Evolutionary conservation across 2,888 invertebrate species (phyloP).

Genomic region (Troides aeacus): DNA sequence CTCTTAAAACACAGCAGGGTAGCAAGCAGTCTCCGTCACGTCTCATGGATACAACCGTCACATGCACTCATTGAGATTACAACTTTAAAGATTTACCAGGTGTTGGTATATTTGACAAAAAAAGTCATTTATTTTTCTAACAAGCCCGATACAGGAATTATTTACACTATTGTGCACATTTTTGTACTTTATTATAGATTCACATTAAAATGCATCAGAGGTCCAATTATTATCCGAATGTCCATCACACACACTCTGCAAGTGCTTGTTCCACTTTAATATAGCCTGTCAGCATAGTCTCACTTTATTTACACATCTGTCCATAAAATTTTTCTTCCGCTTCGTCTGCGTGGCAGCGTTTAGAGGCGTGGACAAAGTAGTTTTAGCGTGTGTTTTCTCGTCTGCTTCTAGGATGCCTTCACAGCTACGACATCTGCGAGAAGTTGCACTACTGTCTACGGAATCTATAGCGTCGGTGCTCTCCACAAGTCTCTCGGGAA

Average conservation of each 20-base stretch:
- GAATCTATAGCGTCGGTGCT: slow-evolving; percentile 64
- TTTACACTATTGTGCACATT: slow-evolving; percentile 73
- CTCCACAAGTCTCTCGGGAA: slow-evolving; percentile 68
- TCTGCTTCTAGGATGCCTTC: slow-evolving; percentile 81
- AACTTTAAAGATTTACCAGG: slow-evolving; percentile 61
- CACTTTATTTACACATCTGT: slow-evolving; percentile 91
- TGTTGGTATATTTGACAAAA: slow-evolving; percentile 49
- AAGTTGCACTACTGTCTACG: slow-evolving; percentile 56
- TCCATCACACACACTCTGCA: slow-evolving; percentile 71
- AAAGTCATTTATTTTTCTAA: slow-evolving; percentile 42
- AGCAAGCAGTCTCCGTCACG: slow-evolving; percentile 53
- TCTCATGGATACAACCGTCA: slow-evolving; percentile 51
- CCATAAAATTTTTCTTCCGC: slow-evolving; percentile 90
- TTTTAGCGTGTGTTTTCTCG: slow-evolving; percentile 75
- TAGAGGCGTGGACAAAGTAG: slow-evolving; percentile 79
- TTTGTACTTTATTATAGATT: slow-evolving; percentile 77
- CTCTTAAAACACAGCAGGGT: slow-evolving; percentile 71
- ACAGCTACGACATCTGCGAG: slow-evolving; percentile 80
- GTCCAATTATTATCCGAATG: slow-evolving; percentile 59
- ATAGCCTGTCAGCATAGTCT: slow-evolving; percentile 81
- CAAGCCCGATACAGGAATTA: slow-evolving; percentile 67
- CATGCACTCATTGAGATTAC: slow-evolving; percentile 77
- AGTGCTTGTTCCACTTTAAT: slow-evolving; percentile 53
- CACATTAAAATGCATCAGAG: slow-evolving; percentile 63
- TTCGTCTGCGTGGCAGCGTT: slow-evolving; percentile 81